Evolutionary conservation across 2,113 vertebrate species (phyloP), one percentile per base, ranked within the genome.

Genomic region (Pitta sordida): DNA sequence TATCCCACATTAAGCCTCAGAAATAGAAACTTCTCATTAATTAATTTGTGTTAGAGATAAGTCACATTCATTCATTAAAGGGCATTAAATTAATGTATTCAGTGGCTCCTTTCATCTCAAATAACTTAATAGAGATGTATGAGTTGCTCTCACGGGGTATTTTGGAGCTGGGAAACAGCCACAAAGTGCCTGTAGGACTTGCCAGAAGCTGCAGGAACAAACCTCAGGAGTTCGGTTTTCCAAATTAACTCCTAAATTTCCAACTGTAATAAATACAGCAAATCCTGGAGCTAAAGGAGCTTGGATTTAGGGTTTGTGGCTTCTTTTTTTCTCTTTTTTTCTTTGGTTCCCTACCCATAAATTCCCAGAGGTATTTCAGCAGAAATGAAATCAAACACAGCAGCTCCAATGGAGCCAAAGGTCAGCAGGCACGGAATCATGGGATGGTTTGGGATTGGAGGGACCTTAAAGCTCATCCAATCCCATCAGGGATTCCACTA

Each of bases 1-100:
- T 92, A 16, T 39, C 59, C 2, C 4, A 59, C 59, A 86, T 91
- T 44, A 74, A 51, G 22, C 70, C 68, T 85, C 4, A 3, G 85
- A 53, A 94, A 90, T 84, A 36, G 86, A 93, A 96, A 82, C 41
- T 46, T 7, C 78, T 89, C 58, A n/a, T 83, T 92, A 68, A 87
- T 93, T 89, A 83, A 79, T 87, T 64, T 43, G 17, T 34, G 29
- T 90, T 63, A 93, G 73, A 64, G 39, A 12, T 32, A 88, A 95
- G 93, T 70, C 68, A 32, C 86, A 52, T 59, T 80, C 67, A 63
- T 71, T 71, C 91, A 75, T 95, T 63, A 91, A 24, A 27, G 20
- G n/a, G 55, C 75, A 93, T 93, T 86, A 83, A 83, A 88, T 55
- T 83, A 90, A 94, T 75, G 85, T 77, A 90, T 95, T 87, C 68